Evolutionary conservation across 2,888 invertebrate genomes (phyloP), one percentile per base, ranked within the genome.

Genomic region (Colletes collaris): DNA sequence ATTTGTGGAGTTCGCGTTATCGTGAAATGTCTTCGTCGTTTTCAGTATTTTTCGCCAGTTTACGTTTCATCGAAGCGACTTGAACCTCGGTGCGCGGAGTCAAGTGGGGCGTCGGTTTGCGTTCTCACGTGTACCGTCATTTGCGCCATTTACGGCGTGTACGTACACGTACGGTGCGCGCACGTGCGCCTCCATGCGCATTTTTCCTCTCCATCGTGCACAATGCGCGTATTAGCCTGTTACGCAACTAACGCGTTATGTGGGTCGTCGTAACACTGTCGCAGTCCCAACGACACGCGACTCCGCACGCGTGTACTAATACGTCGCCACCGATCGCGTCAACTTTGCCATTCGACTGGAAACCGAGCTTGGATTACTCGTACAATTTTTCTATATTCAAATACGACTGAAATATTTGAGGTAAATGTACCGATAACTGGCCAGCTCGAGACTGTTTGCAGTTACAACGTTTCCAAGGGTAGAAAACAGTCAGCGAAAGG

Each of bases 161-260:
- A 35, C 35, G 10, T 58, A 44, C 52, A 1, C 65, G 11, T 19
- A 44, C 60, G 19, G 35, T 4, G 27, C 3, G 11, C 60, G 49
- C 77, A 58, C 70, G 52, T 52, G 70, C n/a, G 59, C 49, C 50
- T 63, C n/a, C 52, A 56, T 56, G 46, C 10, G 49, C n/a, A 44
- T 37, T 74, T 67, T 67, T 65, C 55, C 46, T 50, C 49, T 4
- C 13, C 35, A 8, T 60, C 65, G 10, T 27, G 67, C 66, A 67
- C 63, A 68, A 71, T 77, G 49, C 78, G 5, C 35, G 78, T 16
- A 68, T 68, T 67, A 75, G 58, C 46, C n/a, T 1, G 71, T 79
- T 79, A 65, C 67, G 79, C 67, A 79, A 79, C 67, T 11, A 8
- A n/a, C 49, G 40, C 58, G 60, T 64, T 77, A 77, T 67, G 63